A percentile compares a stretch with the other conserved stretches of the same genome.
phyloP scores from a whole-genome alignment of 2,113 vertebrate genomes.

The Lepisosteus osseus region DNA sequence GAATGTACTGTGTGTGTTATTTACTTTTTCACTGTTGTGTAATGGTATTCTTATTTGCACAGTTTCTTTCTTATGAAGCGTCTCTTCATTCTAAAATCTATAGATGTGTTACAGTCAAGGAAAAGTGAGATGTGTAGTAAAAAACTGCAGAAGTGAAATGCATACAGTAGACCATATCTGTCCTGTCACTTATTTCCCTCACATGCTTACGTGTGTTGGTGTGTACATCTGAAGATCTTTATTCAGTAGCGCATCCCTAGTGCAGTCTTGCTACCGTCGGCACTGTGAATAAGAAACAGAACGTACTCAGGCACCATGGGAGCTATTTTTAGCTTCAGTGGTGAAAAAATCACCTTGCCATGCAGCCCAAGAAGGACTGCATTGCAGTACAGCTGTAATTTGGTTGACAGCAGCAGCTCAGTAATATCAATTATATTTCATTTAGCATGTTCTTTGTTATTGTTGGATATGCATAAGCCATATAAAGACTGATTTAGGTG shows the following conservation, averaged over 20 bases:
- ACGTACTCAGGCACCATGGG: background rate
- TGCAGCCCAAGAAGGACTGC: conserved; percentile 59
- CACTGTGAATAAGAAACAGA: background rate
- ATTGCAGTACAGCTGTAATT: conserved; percentile 56
- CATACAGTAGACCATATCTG: too few relatives aligned
- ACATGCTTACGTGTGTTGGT: background rate
- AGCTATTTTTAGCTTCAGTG: conserved; percentile 54
- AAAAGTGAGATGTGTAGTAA: too few relatives aligned
- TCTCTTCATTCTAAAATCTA: too few relatives aligned
- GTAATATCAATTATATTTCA: background rate
- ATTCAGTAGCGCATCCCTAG: background rate
- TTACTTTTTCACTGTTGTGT: too few relatives aligned
- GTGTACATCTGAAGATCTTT: background rate
- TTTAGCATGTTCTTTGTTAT: background rate
- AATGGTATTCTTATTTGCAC: too few relatives aligned
- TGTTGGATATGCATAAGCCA: background rate
- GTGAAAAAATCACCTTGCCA: conserved; percentile 52
- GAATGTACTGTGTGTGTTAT: too few relatives aligned
- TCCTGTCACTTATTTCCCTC: background rate
- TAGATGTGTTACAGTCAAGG: too few relatives aligned
- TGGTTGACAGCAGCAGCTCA: background rate
- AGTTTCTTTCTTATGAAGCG: too few relatives aligned
- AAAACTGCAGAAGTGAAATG: too few relatives aligned
- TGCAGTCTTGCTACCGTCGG: background rate
- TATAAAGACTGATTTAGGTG: too few relatives aligned